Conservation (phyloP, 2,888 invertebrate genomes). For the Heterodera filipjevi region DNA sequence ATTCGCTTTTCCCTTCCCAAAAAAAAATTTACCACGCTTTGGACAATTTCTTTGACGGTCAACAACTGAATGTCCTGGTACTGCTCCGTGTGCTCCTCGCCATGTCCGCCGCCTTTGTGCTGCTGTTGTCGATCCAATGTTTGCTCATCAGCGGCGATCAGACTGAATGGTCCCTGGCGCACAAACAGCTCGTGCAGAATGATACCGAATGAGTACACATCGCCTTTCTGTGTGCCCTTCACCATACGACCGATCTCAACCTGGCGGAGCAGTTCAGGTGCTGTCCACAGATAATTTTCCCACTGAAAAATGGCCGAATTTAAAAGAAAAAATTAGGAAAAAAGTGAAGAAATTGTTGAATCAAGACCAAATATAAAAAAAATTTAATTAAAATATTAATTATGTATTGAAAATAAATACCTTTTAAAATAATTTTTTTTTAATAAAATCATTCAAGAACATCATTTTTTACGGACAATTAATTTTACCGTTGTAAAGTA, state of each 20-base stretch:
- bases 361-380: no score
- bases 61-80: not conserved
- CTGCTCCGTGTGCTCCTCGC: no score
- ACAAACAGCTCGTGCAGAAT: slow-evolving; percentile 91
- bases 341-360: not conserved
- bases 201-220: slow-evolving; percentile 93
- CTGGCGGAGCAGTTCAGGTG: slow-evolving; percentile 85
- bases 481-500: no score
- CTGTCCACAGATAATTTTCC: slow-evolving; percentile 79
- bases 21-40: slow-evolving; percentile 29
- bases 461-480: no score
- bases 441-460: no score
- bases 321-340: not conserved
- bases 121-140: not conserved
- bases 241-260: slow-evolving; percentile 68
- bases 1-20: no score
- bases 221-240: slow-evolving; percentile 83
- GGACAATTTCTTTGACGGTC: slow-evolving; percentile 40
- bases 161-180: slow-evolving; percentile 80
- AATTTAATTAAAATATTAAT: no score
- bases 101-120: not conserved
- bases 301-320: no score
- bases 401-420: no score
- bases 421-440: no score
- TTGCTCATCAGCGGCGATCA: slow-evolving; percentile 34